Evolutionary conservation across 2,113 vertebrate genomes (phyloP), one percentile per base, ranked within the genome.

Genomic region (Picathartes gymnocephalus): DNA sequence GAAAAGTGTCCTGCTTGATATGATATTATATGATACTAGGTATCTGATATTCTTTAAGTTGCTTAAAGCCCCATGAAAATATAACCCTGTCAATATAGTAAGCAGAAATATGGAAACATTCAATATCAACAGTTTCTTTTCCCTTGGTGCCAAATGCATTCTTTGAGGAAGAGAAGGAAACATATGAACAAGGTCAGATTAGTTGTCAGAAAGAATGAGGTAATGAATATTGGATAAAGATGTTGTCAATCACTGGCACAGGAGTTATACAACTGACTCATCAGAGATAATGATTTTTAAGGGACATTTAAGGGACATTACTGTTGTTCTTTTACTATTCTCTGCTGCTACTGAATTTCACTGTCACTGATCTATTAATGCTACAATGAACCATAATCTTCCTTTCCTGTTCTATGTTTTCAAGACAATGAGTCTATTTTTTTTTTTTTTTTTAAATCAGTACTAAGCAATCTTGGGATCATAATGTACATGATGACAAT

Each of bases 21-120:
- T 56, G 35, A 47, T 44, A 65, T 33, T 23, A 13, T 6, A 58
- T 21, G 11, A 66, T 76, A 33, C 10, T n/a, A 77, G 27, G 17
- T 21, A 47, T 44, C 28, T 39, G 13, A 65, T 45, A 65, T 37
- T 76, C 66, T 86, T 90, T 39, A 77, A 65, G 92, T 44, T 23
- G 48, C 27, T 62, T 27, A 81, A 82, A 56, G 9, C 1, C 3
- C 4, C 7, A 0, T 0, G 1, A 8, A 79, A 62, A 54, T 10
- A 57, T 2, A 89, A 33, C 19, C 47, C 42, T 81, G 45, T 50
- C 0, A 0, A 39, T 71, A 84, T 0, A 71, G 28, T n/a, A 71
- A 60, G 48, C 15, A 74, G 33, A 90, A 81, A 40, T 28, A 85
- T 4, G 21, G 50, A 80, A 92, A 85, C 53, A 64, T 45, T 90